A percentile compares a stretch with the other conserved stretches of the same genome.
Evolutionary conservation across 1,140 invertebrate genomes (phyloP).

Genomic region (Heliothis subflexa): DNA sequence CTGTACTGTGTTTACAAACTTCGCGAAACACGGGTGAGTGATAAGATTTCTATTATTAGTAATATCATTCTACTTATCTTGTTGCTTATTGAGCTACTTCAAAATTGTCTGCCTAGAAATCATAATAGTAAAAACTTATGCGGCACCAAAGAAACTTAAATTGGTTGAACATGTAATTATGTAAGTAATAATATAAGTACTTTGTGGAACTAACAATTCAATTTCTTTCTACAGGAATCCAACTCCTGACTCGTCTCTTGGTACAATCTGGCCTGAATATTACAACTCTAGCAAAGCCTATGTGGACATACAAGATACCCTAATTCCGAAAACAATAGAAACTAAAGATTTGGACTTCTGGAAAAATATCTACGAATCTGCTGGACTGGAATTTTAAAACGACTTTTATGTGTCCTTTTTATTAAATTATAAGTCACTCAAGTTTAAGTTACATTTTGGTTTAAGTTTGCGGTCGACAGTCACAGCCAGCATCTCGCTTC

Average conservation of each 20-base stretch:
- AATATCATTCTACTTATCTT: too few relatives aligned
- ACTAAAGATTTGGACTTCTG: slow-evolving; percentile 44
- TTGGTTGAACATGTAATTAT: too few relatives aligned
- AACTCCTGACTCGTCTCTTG: slow-evolving; percentile 48
- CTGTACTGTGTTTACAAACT: slow-evolving; percentile 85
- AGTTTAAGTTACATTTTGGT: too few relatives aligned
- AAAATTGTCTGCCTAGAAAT: too few relatives aligned
- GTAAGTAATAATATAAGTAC: too few relatives aligned
- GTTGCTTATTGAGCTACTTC: too few relatives aligned
- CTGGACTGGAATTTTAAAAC: slow-evolving; percentile 51
- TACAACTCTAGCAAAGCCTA: slow-evolving; percentile 31
- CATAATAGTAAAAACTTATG: too few relatives aligned
- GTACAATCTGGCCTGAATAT: slow-evolving; percentile 49
- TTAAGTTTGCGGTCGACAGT: too few relatives aligned
- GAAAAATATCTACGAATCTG: slow-evolving; percentile 55
- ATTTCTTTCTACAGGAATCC: slow-evolving; percentile 36
- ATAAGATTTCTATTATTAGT: not conserved
- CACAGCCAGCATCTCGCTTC: too few relatives aligned
- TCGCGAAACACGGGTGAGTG: slow-evolving; percentile 18
- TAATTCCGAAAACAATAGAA: not conserved
- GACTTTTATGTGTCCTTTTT: not conserved
- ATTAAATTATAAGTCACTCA: too few relatives aligned
- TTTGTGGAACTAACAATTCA: not conserved
- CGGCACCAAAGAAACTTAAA: too few relatives aligned
- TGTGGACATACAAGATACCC: slow-evolving; percentile 45